phyloP scores from a whole-genome alignment of 2,888 invertebrate species.

The Catocala fraxini region DNA sequence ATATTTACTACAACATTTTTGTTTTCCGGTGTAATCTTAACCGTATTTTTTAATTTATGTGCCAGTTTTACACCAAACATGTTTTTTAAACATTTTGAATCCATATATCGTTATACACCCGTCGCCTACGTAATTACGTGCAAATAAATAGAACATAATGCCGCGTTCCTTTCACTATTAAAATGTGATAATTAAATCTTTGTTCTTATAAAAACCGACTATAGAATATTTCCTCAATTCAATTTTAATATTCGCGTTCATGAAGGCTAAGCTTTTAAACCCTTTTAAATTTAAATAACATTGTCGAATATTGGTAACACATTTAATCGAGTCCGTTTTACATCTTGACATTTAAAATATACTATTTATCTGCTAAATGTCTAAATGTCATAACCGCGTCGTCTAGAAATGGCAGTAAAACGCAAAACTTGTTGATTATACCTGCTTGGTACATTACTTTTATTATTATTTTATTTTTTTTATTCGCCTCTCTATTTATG shows the following conservation, averaged over 20 bases:
- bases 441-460: too few relatives aligned
- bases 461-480: too few relatives aligned
- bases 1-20: too few relatives aligned
- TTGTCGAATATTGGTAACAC: background rate
- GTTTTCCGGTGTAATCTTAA: too few relatives aligned
- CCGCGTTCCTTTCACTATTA: slow-evolving; percentile 39
- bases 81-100: background rate
- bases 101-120: slow-evolving; percentile 7
- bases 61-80: background rate
- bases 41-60: too few relatives aligned
- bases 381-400: slow-evolving; percentile 16
- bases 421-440: too few relatives aligned
- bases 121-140: slow-evolving; percentile 7
- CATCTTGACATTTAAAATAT: slow-evolving; percentile 29
- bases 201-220: slow-evolving; percentile 25
- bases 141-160: slow-evolving; percentile 15
- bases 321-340: slow-evolving; percentile 4
- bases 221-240: slow-evolving; percentile 50
- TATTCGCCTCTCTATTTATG: too few relatives aligned
- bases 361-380: slow-evolving; percentile 22
- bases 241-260: slow-evolving; percentile 24
- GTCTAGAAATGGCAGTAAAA: too few relatives aligned
- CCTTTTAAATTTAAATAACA: slow-evolving; percentile 28
- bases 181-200: slow-evolving; percentile 26
- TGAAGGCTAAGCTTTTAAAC: slow-evolving; percentile 38